Evolutionary conservation across 2,113 vertebrate species (phyloP), one percentile per base, ranked within the genome.

Genomic region (Bubo blakistoni): DNA sequence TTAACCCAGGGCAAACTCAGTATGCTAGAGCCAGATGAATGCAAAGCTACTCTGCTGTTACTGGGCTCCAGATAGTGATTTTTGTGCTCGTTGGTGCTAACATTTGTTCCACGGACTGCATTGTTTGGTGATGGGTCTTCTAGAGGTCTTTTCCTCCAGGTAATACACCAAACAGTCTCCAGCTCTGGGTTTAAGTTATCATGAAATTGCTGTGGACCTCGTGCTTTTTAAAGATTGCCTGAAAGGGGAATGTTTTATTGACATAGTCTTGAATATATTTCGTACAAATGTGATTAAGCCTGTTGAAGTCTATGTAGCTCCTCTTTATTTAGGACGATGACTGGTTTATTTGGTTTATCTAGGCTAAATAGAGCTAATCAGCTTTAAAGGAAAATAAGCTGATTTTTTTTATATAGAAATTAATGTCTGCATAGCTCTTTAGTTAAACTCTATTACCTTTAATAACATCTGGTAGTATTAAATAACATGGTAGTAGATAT

Each of bases 1-100:
- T 97, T 96, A 97, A 92, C 94, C 52, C 58, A 67, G 96, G 84
- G 87, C 90, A 96, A 95, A 90, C 66, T 79, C 42, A 7, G 81
- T 74, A 7, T 94, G 87, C 61, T 85, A 22, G 84, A 94, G 86
- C 57, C 89, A 95, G 83, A 79, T 55, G 72, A 84, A 71, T 67
- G 61, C 84, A 81, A 57, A 96, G 71, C 9, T 13, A 25, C 46
- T 87, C 54, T 82, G n/a, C 57, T 72, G 5, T 89, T 86, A 18
- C 57, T 76, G 54, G 57, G n/a, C 73, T 92, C 46, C 51, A 81
- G 40, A 40, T 80, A 27, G 52, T 44, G 62, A 36, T 24, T 18
- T 59, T 66, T 76, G 86, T 49, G 14, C 27, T 92, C 46, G 7
- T 85, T 6, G 1, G 27, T 88, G 71, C 51, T 65, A 62, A n/a